Conservation (phyloP, 1,140 invertebrate genomes). For the Drosophila ercepeae region DNA sequence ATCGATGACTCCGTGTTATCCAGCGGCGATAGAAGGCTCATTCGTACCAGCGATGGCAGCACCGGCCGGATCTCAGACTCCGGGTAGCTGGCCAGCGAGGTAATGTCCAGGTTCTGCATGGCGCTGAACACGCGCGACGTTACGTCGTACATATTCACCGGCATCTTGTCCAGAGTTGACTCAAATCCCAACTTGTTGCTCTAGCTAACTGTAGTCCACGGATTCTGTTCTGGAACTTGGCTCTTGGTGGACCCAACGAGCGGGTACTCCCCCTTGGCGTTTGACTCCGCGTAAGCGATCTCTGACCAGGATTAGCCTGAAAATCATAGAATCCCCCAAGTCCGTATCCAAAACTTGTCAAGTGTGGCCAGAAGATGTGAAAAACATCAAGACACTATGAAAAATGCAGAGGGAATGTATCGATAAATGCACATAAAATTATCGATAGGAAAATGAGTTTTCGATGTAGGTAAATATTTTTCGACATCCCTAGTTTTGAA, state of each 20-base stretch:
- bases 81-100: conserved; percentile 88
- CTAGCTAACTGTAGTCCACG: neutral
- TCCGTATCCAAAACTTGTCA: conserved; percentile 3
- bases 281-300: neutral
- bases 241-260: neutral
- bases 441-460: too few relatives aligned
- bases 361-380: neutral
- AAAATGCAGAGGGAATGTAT: too few relatives aligned
- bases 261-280: neutral
- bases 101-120: conserved; percentile 91
- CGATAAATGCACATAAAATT: too few relatives aligned
- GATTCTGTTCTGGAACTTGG: neutral
- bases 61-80: conserved; percentile 93
- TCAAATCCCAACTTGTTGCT: conserved; percentile 1
- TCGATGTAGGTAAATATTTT: too few relatives aligned
- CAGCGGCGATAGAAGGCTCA: conserved; percentile 95
- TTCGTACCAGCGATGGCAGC: conserved; percentile 95
- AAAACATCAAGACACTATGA: too few relatives aligned
- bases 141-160: conserved; percentile 70
- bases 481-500: conserved; percentile 43
- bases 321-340: neutral
- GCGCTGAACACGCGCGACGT: conserved; percentile 87
- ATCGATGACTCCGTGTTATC: conserved; percentile 93
- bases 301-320: neutral
- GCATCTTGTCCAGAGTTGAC: conserved; percentile 11